Evolutionary conservation across 2,113 vertebrate species (phyloP).

Genomic region (Leptobrachium ailaonicum): DNA sequence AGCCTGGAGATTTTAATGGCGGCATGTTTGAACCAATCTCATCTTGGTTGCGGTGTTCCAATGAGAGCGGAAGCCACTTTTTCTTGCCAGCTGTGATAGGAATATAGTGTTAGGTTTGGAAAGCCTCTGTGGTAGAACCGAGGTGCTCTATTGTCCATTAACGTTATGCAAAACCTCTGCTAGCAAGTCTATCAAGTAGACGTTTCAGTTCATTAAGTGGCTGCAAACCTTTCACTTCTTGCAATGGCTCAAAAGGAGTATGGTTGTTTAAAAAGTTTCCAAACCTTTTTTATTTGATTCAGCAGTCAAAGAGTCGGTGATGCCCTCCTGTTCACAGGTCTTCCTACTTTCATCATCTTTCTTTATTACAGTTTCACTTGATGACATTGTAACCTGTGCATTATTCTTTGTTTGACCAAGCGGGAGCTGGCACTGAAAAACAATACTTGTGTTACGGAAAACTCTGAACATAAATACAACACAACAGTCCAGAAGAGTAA

Average conservation of each 20-base stretch:
- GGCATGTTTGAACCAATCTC: conserved; percentile 64
- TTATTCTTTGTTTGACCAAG: conserved; percentile 75
- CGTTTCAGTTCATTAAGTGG: too few species aligned
- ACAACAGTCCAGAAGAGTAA: too few species aligned
- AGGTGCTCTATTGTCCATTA: too few species aligned
- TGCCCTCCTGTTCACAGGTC: conserved; percentile 70
- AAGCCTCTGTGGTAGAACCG: too few species aligned
- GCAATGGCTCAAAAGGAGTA: too few species aligned
- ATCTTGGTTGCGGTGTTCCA: conserved; percentile 77
- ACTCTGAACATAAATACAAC: too few species aligned
- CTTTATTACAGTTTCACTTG: conserved; percentile 77
- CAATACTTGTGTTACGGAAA: too few species aligned
- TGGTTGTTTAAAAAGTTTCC: conserved; percentile 13
- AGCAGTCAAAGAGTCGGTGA: conserved; percentile 29
- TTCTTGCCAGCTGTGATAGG: conserved; percentile 70
- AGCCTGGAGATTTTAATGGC: conserved; percentile 66
- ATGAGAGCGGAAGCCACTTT: conserved; percentile 86
- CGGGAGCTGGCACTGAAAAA: conserved; percentile 69
- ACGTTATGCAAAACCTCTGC: background rate
- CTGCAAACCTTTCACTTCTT: too few species aligned
- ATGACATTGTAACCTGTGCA: conserved; percentile 70
- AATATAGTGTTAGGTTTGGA: background rate
- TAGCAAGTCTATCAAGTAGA: too few species aligned
- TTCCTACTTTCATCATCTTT: conserved; percentile 82
- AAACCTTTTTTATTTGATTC: conserved; percentile 82